These are phyloP conservation scores for Butorides virescens DNA, from an alignment of 2,113 vertebrate genomes.

Conservation along the genomic window DNA sequence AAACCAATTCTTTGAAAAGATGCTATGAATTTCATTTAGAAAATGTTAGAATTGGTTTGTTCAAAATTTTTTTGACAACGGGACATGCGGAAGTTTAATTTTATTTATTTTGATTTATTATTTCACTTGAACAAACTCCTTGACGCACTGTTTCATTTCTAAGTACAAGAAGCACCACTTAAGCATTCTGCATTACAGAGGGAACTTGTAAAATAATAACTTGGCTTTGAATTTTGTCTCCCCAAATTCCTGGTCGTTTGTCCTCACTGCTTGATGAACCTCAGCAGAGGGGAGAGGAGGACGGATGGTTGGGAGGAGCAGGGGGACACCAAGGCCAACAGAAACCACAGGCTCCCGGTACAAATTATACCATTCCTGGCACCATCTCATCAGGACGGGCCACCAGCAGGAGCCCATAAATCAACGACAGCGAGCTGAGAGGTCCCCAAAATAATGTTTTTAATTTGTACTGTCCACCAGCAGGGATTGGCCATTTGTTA, in stretches of 20 bases:
- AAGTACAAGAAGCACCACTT: neutral
- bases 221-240: neutral
- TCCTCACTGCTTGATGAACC: neutral
- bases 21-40: neutral
- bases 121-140: neutral
- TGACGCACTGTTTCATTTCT: neutral
- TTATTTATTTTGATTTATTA: neutral
- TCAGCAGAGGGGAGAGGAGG: neutral
- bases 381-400: neutral
- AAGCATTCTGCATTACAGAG: neutral
- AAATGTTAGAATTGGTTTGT: neutral
- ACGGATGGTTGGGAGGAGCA: neutral
- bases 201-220: neutral
- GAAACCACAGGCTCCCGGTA: neutral
- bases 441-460: neutral
- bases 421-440: neutral
- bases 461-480: neutral
- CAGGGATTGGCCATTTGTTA: neutral
- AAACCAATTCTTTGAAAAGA: neutral
- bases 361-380: conserved; percentile 1
- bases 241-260: neutral
- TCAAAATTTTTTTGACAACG: neutral
- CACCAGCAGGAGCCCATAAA: neutral
- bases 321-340: neutral
- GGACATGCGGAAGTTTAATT: neutral